Evolutionary conservation across 53 echinoderm and acorn worm species (phyloP).

Genomic region (Arbacia lixula): DNA sequence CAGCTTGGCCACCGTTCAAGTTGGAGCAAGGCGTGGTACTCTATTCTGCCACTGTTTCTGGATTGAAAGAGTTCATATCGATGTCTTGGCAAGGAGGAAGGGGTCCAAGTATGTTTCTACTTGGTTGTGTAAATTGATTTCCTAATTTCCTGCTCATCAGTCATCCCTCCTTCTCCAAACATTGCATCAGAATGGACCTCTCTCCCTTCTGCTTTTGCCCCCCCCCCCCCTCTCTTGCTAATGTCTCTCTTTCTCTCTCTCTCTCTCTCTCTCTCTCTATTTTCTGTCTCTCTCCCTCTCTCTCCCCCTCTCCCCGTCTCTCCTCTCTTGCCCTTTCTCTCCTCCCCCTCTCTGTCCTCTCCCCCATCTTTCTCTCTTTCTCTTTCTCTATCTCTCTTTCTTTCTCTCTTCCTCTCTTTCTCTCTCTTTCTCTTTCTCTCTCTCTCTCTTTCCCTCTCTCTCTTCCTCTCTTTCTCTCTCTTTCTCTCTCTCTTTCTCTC

Average conservation of each 20-base stretch:
- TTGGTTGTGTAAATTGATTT: slow-evolving; percentile 47
- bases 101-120: slow-evolving; percentile 22
- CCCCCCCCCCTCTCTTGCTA: slow-evolving; percentile 7
- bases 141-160: slow-evolving; percentile 21
- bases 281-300: slow-evolving; percentile 6
- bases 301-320: neutral
- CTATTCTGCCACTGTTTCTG: no score
- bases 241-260: slow-evolving; percentile 11
- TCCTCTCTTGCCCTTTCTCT: neutral
- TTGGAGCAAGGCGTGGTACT: no score
- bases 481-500: no score
- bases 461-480: neutral
- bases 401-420: no score
- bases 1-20: no score
- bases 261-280: neutral
- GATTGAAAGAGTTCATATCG: no score
- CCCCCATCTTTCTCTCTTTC: neutral
- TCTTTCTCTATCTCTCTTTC: no score
- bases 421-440: no score
- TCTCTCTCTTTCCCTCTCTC: neutral
- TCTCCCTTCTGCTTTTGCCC: no score
- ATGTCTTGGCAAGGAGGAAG: no score
- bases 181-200: neutral
- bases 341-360: neutral
- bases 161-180: neutral